Conservation (phyloP, 2,797 vertebrate species). For the Alfaro cultratus region DNA sequence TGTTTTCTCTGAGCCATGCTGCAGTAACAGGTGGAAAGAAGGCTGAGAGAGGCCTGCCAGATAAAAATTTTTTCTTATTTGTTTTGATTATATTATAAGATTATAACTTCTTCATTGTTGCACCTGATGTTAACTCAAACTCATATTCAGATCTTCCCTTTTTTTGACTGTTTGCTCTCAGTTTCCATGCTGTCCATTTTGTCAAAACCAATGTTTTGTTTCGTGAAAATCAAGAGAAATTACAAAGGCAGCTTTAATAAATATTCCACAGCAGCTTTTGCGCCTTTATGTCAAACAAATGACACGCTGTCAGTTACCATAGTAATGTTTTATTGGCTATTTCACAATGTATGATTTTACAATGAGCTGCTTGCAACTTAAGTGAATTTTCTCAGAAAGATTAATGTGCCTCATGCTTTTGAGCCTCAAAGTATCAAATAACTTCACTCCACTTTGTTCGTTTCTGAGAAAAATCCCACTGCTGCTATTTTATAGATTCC, state of each 20-base stretch:
- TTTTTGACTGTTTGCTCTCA: not conserved
- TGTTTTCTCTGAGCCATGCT: not conserved
- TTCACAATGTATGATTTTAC: not conserved
- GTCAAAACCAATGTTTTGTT: not conserved
- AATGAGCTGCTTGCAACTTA: not conserved
- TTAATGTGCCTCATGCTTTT: not conserved
- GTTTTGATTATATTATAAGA: not conserved
- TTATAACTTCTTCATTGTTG: not conserved
- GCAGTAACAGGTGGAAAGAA: not conserved
- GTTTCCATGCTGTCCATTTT: not conserved
- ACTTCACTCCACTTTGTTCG: slow-evolving; percentile 35
- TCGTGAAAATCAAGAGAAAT: not conserved
- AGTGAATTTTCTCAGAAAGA: slow-evolving; percentile 20
- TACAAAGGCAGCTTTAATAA: not conserved
- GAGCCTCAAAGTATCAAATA: slow-evolving; percentile 14
- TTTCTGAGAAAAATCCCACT: slow-evolving; percentile 44
- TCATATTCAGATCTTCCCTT: not conserved
- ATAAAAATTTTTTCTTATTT: not conserved
- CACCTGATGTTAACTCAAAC: not conserved
- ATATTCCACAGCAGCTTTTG: not conserved
- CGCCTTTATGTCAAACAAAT: not conserved
- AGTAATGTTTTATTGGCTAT: slow-evolving; percentile 1
- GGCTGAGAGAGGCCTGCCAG: not conserved
- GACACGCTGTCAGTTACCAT: not conserved
- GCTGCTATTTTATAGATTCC: slow-evolving; percentile 48